Evolutionary conservation across 1,140 invertebrate genomes (phyloP).

Genomic region (Drosophila pruinosa): DNA sequence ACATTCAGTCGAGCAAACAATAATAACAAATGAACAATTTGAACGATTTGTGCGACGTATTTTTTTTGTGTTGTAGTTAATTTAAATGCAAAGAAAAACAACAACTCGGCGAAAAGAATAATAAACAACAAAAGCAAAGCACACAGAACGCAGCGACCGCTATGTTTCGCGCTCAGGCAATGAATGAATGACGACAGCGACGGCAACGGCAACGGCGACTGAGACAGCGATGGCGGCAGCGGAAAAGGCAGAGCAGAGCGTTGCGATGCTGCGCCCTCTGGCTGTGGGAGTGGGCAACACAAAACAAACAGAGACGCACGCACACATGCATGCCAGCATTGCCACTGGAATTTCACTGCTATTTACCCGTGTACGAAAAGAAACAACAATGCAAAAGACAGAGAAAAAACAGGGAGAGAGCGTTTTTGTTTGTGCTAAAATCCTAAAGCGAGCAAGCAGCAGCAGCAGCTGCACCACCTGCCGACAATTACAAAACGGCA

Average conservation of each 20-base stretch:
- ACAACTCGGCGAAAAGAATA: constrained; percentile 9
- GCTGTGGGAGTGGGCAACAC: constrained; percentile 25
- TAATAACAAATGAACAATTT: constrained; percentile 26
- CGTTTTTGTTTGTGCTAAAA: constrained; percentile 44
- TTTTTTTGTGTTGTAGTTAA: constrained; percentile 41
- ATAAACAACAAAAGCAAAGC: constrained; percentile 27
- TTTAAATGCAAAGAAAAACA: constrained; percentile 43
- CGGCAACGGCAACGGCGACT: constrained; percentile 24
- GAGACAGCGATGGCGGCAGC: no score
- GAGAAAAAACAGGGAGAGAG: constrained; percentile 5
- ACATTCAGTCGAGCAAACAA: constrained; percentile 43
- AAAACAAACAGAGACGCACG: constrained; percentile 47
- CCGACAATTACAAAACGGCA: constrained; percentile 30
- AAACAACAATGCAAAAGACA: constrained; percentile 1
- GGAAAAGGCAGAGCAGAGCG: neutral
- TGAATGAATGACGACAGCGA: constrained; percentile 61
- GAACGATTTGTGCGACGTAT: constrained; percentile 53
- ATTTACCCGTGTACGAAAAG: constrained; percentile 44
- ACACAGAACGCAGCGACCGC: constrained; percentile 13
- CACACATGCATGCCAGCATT: constrained; percentile 20
- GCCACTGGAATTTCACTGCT: constrained; percentile 65
- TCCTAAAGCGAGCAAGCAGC: constrained; percentile 21
- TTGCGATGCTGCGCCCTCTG: constrained; percentile 39
- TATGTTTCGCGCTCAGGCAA: constrained; percentile 55
- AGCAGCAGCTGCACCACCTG: constrained; percentile 66